Evolutionary conservation across 2,888 invertebrate species (phyloP), one percentile per base, ranked within the genome.

Genomic region (Zygaena filipendulae): DNA sequence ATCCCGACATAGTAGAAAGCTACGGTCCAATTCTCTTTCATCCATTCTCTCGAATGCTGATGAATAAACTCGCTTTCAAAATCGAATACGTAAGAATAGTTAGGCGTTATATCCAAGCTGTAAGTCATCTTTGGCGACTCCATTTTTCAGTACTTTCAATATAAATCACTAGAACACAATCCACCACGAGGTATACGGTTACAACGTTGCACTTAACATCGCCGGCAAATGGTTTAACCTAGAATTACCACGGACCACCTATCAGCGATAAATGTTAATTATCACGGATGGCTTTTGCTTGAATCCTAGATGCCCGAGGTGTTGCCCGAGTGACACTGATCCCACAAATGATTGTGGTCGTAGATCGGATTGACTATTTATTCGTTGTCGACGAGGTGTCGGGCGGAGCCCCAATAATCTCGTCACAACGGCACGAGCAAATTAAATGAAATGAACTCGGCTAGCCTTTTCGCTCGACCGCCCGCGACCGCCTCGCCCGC

Each of bases 31-130:
- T 98, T 94, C 52, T 92, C 88, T 44, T 89, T 86, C 95, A 98
- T 97, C 95, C 97, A 97, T 75, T 88, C 87, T 59, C 91, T 86
- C 48, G 92, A 92, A 47, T 90, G 87, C 52, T 90, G 86, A 59
- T 95, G 93, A 58, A 92, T 91, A 71, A 97, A 98, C 59, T 92
- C 90, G 61, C 91, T 90, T 80, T 98, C 98, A 59, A 97, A 97
- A 56, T 93, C 91, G 79, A 98, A 95, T 61, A 95, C 87, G 69
- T 94, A 93, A 23, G 95, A 92, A 72, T 96, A 95, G 74, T 96
- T 96, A 39, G 92, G 92, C 38, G 91, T 86, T 34, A 74, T 61
- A 48, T 77, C 79, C 57, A 79, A 52, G 49, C 69, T 67, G 53
- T 83, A 82, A 64, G 81, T 79, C 61, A 82, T 79, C n/a, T n/a